Evolutionary conservation across 2,797 vertebrate species (phyloP).

Genomic region (Crenichthys baileyi): DNA sequence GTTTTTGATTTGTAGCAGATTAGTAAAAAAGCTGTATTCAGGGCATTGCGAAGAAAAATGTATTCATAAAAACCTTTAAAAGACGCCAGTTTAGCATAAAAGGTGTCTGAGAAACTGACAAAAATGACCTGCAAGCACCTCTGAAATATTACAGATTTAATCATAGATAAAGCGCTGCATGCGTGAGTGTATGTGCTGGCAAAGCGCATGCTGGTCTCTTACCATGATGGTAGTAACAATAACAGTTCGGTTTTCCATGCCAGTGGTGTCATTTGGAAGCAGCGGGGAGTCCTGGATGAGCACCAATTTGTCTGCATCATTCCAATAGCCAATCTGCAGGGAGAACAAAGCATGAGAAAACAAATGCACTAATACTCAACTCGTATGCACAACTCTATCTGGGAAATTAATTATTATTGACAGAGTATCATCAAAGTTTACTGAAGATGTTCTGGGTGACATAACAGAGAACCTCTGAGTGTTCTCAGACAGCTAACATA

Average conservation of each 20-base stretch:
- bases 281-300: conserved; percentile 91
- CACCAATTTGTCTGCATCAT: conserved; percentile 93
- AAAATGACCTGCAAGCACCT: neutral
- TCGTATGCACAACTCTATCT: neutral
- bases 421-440: neutral
- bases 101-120: neutral
- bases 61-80: neutral
- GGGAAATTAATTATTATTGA: neutral
- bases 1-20: no score
- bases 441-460: neutral
- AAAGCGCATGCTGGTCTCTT: conserved; percentile 67
- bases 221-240: conserved; percentile 97
- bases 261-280: conserved; percentile 90
- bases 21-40: neutral
- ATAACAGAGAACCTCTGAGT: neutral
- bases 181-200: conserved; percentile 7
- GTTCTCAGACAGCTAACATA: neutral
- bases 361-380: conserved; percentile 29
- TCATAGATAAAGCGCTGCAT: conserved; percentile 1
- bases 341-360: neutral
- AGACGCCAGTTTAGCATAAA: neutral
- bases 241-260: conserved; percentile 93
- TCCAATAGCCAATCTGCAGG: conserved; percentile 94
- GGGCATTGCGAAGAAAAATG: neutral
- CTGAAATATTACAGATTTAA: neutral